These are phyloP conservation scores for Sitta europaea DNA, from an alignment of 2,113 vertebrate genomes.

Conservation along the genomic window DNA sequence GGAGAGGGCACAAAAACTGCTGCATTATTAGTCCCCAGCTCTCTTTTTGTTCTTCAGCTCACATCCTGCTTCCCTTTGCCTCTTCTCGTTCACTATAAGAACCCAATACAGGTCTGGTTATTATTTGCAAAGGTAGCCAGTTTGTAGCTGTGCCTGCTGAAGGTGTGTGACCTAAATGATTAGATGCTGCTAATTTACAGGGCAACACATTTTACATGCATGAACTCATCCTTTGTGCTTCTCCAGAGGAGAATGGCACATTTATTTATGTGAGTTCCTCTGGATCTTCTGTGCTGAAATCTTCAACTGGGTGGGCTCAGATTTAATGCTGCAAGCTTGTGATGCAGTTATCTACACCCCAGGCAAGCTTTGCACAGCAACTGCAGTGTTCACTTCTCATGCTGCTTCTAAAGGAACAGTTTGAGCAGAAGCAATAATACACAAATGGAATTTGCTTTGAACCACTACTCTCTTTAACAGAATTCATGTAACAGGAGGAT, in stretches of 20 bases:
- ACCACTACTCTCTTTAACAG: background rate
- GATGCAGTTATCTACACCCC: background rate
- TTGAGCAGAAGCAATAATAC: background rate
- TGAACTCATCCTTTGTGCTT: background rate
- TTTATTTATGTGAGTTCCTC: background rate
- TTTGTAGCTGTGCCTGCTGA: background rate
- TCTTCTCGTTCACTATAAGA: background rate
- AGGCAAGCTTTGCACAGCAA: background rate
- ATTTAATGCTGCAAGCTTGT: background rate
- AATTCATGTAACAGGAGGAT: background rate
- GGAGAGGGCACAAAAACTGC: background rate
- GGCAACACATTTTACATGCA: background rate
- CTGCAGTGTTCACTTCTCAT: background rate
- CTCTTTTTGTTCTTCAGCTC: background rate
- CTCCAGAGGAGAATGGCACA: fast-evolving
- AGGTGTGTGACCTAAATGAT: fast-evolving
- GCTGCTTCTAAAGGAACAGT: background rate
- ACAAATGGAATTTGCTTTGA: background rate
- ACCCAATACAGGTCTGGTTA: background rate
- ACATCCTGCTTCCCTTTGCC: background rate
- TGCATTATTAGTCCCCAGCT: background rate
- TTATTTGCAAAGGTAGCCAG: background rate
- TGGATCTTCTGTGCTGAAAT: background rate
- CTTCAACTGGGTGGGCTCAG: background rate
- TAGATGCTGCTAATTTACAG: background rate